Base-by-base conservation (phyloP, 2,797 vertebrate genomes). In the Spondyliosoma cantharus region DNA sequence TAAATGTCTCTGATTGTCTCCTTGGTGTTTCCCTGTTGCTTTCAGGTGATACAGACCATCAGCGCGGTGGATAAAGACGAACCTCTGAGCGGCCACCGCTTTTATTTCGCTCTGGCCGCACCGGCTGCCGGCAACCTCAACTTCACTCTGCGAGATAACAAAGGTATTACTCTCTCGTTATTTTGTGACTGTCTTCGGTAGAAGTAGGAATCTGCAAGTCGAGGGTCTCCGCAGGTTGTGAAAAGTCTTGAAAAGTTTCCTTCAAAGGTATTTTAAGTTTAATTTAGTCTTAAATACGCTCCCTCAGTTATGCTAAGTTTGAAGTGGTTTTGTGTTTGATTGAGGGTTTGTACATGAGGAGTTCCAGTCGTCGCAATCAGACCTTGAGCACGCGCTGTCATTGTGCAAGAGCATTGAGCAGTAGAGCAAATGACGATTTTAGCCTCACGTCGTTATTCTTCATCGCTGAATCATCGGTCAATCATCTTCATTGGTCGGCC, bases 31-130 rank as follows among this genome's bases (percentile, higher is more conserved):
- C 43, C 27, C n/a, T 32, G 17, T 59, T 81, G 32, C 87, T 75
- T n/a, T 71, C 91, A 99, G 98, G 95, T 97, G 58, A 98, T 99
- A 91, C 97, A 98, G 94, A 98, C 96, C 89, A 96, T 99, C 91
- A 98, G 97, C 22, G 98, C 97, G 0, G 93, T 97, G 80, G 98
- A 99, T 87, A 97, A 94, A 84, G 98, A 98, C 22, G 96, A 98
- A 52, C 97, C 97, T 42, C 93, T 95, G 76, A 96, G 89, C 0
- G 97, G 97, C 1, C 97, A 98, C 83, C 96, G 96, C 83, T 98
- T 99, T 92, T 97, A 94, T 84, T 99, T 98, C 68, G 93, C 96
- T 82, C 91, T 99, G 63, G 95, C 96, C 37, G 86, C 94, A 5
- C 92, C 97, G 2, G 94, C 95, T 32, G 93, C 94, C 11, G 95